These are phyloP conservation scores for Kobus ellipsiprymnus DNA, from an alignment of 2,113 vertebrate genomes.

Conservation along the genomic window DNA sequence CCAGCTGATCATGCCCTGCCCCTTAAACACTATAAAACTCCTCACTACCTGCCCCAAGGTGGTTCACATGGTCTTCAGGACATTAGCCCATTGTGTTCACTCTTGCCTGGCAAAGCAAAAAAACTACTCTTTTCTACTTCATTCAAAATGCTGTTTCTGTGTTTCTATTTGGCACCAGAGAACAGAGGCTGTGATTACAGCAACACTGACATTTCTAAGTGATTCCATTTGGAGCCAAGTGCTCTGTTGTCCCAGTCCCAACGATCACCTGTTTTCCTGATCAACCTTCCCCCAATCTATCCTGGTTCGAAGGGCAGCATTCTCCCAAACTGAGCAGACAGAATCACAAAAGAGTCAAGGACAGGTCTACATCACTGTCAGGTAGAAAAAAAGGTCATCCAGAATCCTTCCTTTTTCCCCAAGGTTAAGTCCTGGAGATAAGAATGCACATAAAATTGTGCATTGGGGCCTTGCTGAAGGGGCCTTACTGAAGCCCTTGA, in stretches of 20 bases:
- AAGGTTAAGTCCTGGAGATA: neutral
- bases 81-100: neutral
- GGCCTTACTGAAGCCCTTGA: neutral
- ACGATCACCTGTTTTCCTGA: neutral
- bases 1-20: neutral
- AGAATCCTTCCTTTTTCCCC: neutral
- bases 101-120: neutral
- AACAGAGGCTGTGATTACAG: neutral
- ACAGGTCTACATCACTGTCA: neutral
- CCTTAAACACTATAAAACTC: neutral
- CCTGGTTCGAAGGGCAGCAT: neutral
- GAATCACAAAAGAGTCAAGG: neutral
- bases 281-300: neutral
- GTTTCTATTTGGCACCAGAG: neutral
- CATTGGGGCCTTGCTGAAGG: neutral
- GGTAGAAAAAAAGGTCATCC: neutral
- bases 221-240: neutral
- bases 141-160: neutral
- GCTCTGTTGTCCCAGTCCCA: neutral
- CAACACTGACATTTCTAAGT: neutral
- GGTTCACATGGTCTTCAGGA: neutral
- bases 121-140: neutral
- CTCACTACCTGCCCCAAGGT: neutral
- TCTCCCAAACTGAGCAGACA: neutral
- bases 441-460: neutral